phyloP scores from a whole-genome alignment of 30 jellyfish, hydroid and myxozoan species.

The Aurelia sp. region DNA sequence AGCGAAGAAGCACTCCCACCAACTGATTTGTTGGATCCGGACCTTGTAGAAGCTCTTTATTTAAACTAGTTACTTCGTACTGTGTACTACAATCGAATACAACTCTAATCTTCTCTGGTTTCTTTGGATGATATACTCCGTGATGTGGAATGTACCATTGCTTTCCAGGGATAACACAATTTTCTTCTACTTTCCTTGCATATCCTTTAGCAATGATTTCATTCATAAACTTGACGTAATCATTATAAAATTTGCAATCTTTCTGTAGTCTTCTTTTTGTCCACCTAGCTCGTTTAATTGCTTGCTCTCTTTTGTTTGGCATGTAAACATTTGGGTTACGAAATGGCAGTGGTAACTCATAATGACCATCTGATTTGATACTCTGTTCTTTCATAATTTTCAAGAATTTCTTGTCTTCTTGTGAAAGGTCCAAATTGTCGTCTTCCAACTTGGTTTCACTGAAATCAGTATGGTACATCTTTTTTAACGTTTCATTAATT shows the following conservation, averaged over 20 bases:
- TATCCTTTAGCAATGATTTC: conserved; percentile 43
- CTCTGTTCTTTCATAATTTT: conserved; percentile 13
- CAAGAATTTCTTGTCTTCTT: conserved; percentile 15
- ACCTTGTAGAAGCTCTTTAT: conserved; percentile 48
- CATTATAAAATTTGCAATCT: conserved; percentile 17
- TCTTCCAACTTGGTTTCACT: neutral
- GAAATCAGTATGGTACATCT: conserved; percentile 20
- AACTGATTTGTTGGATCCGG: conserved; percentile 73
- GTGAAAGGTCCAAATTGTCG: neutral
- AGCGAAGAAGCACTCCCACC: conserved; percentile 64
- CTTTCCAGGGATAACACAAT: conserved; percentile 30
- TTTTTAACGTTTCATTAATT: neutral
- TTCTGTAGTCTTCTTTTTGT: conserved; percentile 7
- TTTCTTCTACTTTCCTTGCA: conserved; percentile 34
- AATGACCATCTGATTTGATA: conserved; percentile 28
- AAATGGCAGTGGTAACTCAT: conserved; percentile 68
- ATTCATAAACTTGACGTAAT: conserved; percentile 53
- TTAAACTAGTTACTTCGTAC: conserved; percentile 56
- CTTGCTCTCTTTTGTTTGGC: conserved; percentile 43
- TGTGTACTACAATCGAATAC: conserved; percentile 64
- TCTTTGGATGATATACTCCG: conserved; percentile 78
- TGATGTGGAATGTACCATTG: conserved; percentile 56
- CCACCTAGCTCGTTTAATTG: conserved; percentile 21
- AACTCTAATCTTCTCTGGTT: conserved; percentile 74
- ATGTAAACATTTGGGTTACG: conserved; percentile 28